Evolutionary conservation across 2,797 vertebrate species (phyloP), one percentile per base, ranked within the genome.

Genomic region (Peromyscus eremicus): DNA sequence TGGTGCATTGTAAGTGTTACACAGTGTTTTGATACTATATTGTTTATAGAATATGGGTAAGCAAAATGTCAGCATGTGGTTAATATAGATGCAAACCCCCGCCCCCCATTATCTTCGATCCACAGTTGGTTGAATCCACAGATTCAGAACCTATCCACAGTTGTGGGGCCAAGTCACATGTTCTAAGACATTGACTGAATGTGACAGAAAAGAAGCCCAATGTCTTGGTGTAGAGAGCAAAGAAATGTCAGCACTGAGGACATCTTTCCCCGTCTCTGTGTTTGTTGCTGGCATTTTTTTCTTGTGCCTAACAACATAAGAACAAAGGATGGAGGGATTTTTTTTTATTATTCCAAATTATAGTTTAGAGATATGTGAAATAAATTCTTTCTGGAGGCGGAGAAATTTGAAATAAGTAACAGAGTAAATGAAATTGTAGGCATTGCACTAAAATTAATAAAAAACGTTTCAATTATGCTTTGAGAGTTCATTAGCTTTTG

Each of bases 331-430:
- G 14, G 12, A 43, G n/a, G 7, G 3, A 62, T 29, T 46, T 88
- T 57, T 71, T n/a, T 73, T 88, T 73, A 57, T 40, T 32, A 29
- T 34, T 66, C 19, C 25, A 34, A 75, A 66, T 89, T 83, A 79
- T 7, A 83, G 43, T 70, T 82, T 92, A 82, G 52, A 95, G 68
- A 75, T 83, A 75, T 80, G n/a, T 94, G 70, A 93, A 92, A 85
- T 81, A 93, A 83, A 83, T 80, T 93, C 85, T 87, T 94, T 92
- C 60, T 92, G 43, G 49, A 89, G 49, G 64, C 34, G 75, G 7
- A 94, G 40, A 93, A 86, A 49, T 79, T 89, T 92, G 62, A 95
- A 94, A 89, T 55, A 89, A 93, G 92, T 13, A 52, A 76, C 25
- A 52, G 37, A 3, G 4, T 40, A 89, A 92, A 84, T 79, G 43